Base-by-base conservation (phyloP, 2,888 invertebrate genomes). In the Dicycla oo region DNA sequence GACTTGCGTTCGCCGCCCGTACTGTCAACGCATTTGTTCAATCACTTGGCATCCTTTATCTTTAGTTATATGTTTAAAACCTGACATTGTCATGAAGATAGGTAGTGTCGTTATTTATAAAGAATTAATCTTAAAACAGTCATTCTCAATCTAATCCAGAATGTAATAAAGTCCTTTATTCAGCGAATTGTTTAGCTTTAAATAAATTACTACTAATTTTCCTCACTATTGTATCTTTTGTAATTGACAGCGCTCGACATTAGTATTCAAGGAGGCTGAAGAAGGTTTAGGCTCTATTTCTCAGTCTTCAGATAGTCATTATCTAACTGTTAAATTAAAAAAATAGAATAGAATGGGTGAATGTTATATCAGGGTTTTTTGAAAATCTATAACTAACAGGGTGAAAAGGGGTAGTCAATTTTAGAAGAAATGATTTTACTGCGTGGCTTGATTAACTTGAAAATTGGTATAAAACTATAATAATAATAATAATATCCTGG, bases 131-230 rank as follows among this genome's bases (percentile, higher is more conserved):
- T 67, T 26, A 11, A 3, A 10, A 20, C 47, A 11, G 13, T 5
- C 26, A 13, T 20, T 30, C 0, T 34, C 15, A 49, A 34, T 43
- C 11, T n/a, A 34, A 13, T 51, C 8, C 18, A n/a, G 40, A 20
- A 40, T 2, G 15, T 34, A 34, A 45, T n/a, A n/a, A 34, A 43
- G n/a, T 1, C 6, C 23, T 26, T n/a, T 15, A n/a, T 6, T 26
- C 34, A 38, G 43, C 2, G 34, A 69, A 69, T 34, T 38, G 26
- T 68, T 69, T 40, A 26, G 40, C 30, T 26, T 13, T 0, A 30
- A 72, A 72, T 72, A 40, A 72, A 72, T 70, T 2, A 47, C 38
- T 30, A 15, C 1, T 20, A 3, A 30, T 40, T 56, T 69, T 30
- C n/a, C 10, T 56, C 7, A n/a, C 73, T 6, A 40, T 72, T 72